A percentile compares a stretch with the other conserved stretches of the same genome.
phyloP scores from a whole-genome alignment of 1,140 invertebrate species.

The Drosophila sproati region DNA sequence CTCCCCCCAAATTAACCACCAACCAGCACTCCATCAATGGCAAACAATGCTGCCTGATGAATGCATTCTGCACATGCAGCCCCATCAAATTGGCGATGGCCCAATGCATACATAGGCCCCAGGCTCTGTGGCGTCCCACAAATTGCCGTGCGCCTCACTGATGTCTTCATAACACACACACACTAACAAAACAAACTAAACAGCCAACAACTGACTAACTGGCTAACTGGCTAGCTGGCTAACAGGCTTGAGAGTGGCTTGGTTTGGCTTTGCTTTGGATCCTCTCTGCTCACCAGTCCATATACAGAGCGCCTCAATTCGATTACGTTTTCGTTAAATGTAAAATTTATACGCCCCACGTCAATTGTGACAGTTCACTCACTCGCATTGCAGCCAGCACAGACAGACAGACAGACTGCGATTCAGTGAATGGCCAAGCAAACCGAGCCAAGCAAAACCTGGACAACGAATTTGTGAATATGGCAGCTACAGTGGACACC shows the following conservation, averaged over 20 bases:
- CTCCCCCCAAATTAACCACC: background rate
- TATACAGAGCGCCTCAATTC: slow-evolving; percentile 80
- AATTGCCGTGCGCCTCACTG: slow-evolving; percentile 78
- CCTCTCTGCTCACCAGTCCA: slow-evolving; percentile 38
- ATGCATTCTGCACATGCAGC: slow-evolving; percentile 67
- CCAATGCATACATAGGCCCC: slow-evolving; percentile 18
- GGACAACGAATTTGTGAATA: slow-evolving; percentile 65
- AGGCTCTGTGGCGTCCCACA: slow-evolving; percentile 72
- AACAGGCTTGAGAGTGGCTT: slow-evolving; percentile 20
- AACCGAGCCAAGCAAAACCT: slow-evolving; percentile 41
- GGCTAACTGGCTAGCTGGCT: slow-evolving; percentile 31
- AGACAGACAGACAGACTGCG: slow-evolving; percentile 2
- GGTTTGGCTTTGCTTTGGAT: background rate
- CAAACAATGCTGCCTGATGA: slow-evolving; percentile 73
- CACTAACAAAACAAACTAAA: slow-evolving; percentile 18
- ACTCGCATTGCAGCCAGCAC: slow-evolving; percentile 63
- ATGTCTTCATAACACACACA: slow-evolving; percentile 70
- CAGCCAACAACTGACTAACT: slow-evolving; percentile 48
- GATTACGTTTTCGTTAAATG: slow-evolving; percentile 83
- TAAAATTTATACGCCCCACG: slow-evolving; percentile 83
- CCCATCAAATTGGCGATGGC: slow-evolving; percentile 66
- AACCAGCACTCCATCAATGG: slow-evolving; percentile 48
- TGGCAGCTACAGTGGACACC: slow-evolving; percentile 51
- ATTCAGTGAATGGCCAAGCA: slow-evolving; percentile 58
- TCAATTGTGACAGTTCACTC: slow-evolving; percentile 83